phyloP scores from a whole-genome alignment of 2,797 vertebrate genomes.

The Pelochelys cantorii region DNA sequence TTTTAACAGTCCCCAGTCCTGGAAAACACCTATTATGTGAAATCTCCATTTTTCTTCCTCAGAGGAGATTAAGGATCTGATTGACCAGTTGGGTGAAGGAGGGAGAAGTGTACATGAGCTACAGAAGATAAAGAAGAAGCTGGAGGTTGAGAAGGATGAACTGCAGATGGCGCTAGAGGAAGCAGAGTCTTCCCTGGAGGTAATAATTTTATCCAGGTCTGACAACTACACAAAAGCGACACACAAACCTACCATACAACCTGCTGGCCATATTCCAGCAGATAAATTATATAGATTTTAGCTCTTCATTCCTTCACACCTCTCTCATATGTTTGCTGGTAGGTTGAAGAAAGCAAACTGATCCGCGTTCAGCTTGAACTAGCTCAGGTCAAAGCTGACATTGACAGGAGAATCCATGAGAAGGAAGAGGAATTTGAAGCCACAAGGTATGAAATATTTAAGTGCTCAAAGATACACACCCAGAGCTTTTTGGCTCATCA shows the following conservation, averaged over 20 bases:
- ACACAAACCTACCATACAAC: neutral
- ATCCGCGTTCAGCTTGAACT: constrained; percentile 82
- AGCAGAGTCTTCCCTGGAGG: constrained; percentile 81
- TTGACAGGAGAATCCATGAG: constrained; percentile 80
- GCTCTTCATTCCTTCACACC: neutral
- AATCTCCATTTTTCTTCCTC: constrained; percentile 48
- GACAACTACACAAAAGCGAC: neutral
- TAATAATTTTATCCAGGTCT: constrained; percentile 18
- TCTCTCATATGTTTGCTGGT: neutral
- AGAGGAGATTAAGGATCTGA: constrained; percentile 86
- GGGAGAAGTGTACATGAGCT: constrained; percentile 79
- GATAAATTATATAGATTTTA: neutral
- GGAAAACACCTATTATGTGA: constrained; percentile 29
- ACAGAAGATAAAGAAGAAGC: constrained; percentile 82
- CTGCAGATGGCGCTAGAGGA: constrained; percentile 85
- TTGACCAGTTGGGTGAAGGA: constrained; percentile 83
- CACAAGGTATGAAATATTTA: constrained; percentile 67
- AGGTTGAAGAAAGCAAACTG: constrained; percentile 83
- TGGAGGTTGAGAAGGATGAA: constrained; percentile 83
- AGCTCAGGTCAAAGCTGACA: constrained; percentile 84
- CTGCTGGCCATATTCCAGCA: neutral
- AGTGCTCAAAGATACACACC: neutral
- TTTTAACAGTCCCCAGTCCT: neutral
- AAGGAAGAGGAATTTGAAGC: constrained; percentile 86
- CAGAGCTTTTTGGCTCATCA: neutral